Base-by-base conservation (phyloP, 2,113 vertebrate genomes). In the Anguilla rostrata region DNA sequence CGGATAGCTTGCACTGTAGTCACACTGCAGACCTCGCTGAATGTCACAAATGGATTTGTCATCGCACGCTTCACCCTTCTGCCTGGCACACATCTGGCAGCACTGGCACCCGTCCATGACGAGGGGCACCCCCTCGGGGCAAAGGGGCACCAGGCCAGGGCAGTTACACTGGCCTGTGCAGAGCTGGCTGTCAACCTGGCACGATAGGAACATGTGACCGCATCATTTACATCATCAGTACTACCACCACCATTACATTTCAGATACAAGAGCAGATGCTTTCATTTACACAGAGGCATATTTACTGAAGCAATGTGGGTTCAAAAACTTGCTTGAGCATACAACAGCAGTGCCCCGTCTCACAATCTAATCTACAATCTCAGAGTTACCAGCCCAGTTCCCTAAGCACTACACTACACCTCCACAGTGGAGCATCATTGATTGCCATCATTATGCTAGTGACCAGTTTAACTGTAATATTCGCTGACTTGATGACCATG, bases 31-130 rank as follows among this genome's bases (percentile, higher is more conserved):
- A 12, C 95, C 96, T 84, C 93, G 94, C 90, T 90, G 95, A 89
- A 63, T 80, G 92, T 99, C 98, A 0, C 98, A 99, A 87, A 96
- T 87, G 0, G 95, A 87, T 88, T 92, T 91, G 41, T 94, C 89
- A 26, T 95, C 95, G 3, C 98, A 99, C 87, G 95, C 84, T 90
- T 99, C 96, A 2, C 97, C 98, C 85, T 93, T 92, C 89, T 95
- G 95, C 39, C 97, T 92, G 0, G 97, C 97, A 0, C 98, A 99
- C 53, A 98, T 90, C 90, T 88, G 94, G 90, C 98, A 99, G 93
- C 98, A 99, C 56, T 93, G 92, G n/a, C 98, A 99, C 71, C 97
- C 97, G 0, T 99, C 98, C 92, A 93, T 90, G 78, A 98, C 95
- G 87, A 97, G 90, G 0, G 96, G 91, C 39, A 96, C 95, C 1